Evolutionary conservation across 30 jellyfish, hydroid and myxozoan species (phyloP), one percentile per base, ranked within the genome.

Genomic region (Pelagia noctiluca): DNA sequence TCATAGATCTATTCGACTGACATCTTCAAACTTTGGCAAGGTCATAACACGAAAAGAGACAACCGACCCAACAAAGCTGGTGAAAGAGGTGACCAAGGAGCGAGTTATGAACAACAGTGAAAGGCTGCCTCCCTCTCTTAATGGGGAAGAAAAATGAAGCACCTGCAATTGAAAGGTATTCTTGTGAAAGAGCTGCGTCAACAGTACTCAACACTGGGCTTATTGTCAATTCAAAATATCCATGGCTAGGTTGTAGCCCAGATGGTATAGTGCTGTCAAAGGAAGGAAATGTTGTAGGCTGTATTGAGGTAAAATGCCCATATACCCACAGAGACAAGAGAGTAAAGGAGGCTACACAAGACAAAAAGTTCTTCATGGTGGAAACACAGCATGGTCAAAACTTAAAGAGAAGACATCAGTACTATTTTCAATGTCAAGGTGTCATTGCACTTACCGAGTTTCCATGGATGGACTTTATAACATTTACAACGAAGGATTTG

Each of bases 101-200:
- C 57, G 16, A 5, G 57, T 8, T 42, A 42, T 42, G 8, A 4
- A 42, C 16, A 16, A 8, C 8, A 42, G 16, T 42, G 57, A 42
- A 8, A 42, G 57, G 16, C 57, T 42, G 57, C 57, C 57, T 5
- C 57, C 57, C 16, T 42, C 57, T 42, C 16, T 42, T 42, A 42
- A 35, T 84, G 87, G 87, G 87, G 0, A 49, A 24, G 0, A 29
- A 75, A 24, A 75, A 75, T 49, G 83, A 75, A 71, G 16, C 8
- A 3, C 35, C 16, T 31, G 84, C 84, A 71, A 10, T 71, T 7
- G 24, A 71, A 35, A 71, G 42, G 7, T 29, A 65, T 25, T 13
- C 60, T 42, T 42, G 57, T 42, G 57, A 42, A 42, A 42, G 57
- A 42, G 57, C 57, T 42, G 57, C 16, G 8, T 42, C 12, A 5